Conservation (phyloP, 2,888 invertebrate species). For the Conops quadrifasciatus region DNA sequence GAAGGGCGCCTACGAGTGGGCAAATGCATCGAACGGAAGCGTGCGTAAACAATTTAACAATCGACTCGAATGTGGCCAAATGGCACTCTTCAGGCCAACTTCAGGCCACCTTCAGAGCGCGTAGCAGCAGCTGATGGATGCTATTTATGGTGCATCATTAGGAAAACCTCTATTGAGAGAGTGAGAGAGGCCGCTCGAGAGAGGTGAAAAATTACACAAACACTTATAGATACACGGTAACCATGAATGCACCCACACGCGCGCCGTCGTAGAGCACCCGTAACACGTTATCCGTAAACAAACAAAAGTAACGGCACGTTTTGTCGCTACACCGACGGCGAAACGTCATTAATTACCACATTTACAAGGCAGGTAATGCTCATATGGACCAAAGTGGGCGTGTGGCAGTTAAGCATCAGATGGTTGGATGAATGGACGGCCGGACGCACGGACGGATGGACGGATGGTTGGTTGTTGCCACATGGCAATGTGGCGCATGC, state of each 20-base stretch:
- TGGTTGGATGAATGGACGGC: too few relatives aligned
- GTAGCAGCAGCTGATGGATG: too few relatives aligned
- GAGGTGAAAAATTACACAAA: background rate
- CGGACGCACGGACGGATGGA: background rate
- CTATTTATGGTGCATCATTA: background rate
- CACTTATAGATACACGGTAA: background rate
- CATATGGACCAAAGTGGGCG: background rate
- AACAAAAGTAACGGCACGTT: background rate
- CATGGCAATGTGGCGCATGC: background rate
- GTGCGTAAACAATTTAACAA: conserved; percentile 1
- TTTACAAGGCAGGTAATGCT: background rate
- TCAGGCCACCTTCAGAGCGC: background rate
- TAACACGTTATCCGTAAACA: too few relatives aligned
- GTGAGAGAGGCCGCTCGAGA: background rate
- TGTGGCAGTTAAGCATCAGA: background rate
- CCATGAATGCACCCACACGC: background rate
- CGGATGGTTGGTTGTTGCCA: too few relatives aligned
- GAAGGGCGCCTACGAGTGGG: conserved; percentile 4
- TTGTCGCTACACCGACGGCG: background rate
- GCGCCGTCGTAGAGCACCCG: too few relatives aligned
- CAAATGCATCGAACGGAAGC: background rate
- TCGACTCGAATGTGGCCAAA: background rate
- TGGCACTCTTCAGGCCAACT: background rate
- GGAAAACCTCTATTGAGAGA: background rate
- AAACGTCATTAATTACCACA: conserved; percentile 20